A percentile compares a stretch with the other conserved stretches of the same genome.
phyloP scores from a whole-genome alignment of 2,888 invertebrate species.

The Pocota personata region DNA sequence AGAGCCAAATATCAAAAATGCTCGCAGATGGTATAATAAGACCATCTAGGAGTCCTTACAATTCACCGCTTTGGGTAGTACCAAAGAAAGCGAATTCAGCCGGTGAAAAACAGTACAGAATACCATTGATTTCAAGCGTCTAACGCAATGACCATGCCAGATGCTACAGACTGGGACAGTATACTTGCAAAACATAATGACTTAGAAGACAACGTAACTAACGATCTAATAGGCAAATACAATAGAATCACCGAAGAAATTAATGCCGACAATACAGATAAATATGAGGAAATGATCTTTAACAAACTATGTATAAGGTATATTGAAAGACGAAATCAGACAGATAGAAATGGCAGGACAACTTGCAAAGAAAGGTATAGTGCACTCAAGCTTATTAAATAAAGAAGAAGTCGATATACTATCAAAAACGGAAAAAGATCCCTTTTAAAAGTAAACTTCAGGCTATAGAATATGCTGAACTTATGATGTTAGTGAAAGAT shows the following conservation, averaged over 20 bases:
- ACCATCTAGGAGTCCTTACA: too few relatives aligned
- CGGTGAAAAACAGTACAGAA: too few relatives aligned
- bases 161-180: constrained; percentile 10
- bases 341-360: constrained; percentile 47
- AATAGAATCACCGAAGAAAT: constrained; percentile 28
- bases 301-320: constrained; percentile 14
- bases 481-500: too few relatives aligned
- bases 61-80: too few relatives aligned
- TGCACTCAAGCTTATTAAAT: constrained; percentile 45
- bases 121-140: too few relatives aligned
- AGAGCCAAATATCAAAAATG: too few relatives aligned
- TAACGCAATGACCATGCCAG: too few relatives aligned
- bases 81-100: too few relatives aligned
- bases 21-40: too few relatives aligned
- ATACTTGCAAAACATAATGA: background rate
- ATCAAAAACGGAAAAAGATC: constrained; percentile 45
- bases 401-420: constrained; percentile 58
- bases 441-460: too few relatives aligned
- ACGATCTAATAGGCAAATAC: background rate
- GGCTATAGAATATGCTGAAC: too few relatives aligned
- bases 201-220: too few relatives aligned
- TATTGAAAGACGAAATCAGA: constrained; percentile 6
- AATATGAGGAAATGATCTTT: constrained; percentile 13
- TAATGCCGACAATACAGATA: background rate
- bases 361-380: constrained; percentile 51